Evolutionary conservation across 2,797 vertebrate species (phyloP), one percentile per base, ranked within the genome.

Genomic region (Hoplostethus atlanticus): DNA sequence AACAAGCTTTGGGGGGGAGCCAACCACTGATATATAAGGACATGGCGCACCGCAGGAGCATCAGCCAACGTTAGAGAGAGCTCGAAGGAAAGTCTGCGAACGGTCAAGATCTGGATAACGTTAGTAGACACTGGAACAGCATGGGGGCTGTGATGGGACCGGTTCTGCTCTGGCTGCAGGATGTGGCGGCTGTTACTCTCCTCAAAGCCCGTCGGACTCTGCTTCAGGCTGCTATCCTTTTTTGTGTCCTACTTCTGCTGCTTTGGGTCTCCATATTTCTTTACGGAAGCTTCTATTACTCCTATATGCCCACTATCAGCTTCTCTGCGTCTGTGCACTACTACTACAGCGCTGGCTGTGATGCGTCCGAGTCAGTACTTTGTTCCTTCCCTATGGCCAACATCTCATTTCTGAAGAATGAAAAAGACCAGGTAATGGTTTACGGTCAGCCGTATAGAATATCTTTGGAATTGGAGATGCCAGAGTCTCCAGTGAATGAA

Each of bases 241-340:
- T 95, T 5, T 96, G 96, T 30, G 94, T 91, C 31, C 61, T 97
- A 8, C 79, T 96, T 7, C 94, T 98, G 47, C 94, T 98, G 15
- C 95, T 98, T 0, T 98, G 97, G 97, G 94, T 97, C 64, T 95
- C 97, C 5, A 83, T 97, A 51, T 98, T 98, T 78, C 94, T 98
- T 5, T 98, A 98, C 2, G 97, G 96, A 34, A 97, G 96, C 87
- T 98, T 98, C 91, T 98, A 98, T 84, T 98, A 97, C 77, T 97
- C 97, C 60, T 97, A 97, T 88, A 97, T 98, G 96, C 97, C 97
- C 5, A 95, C 95, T 0, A 96, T 96, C 83, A 97, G 96, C 92
- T 97, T 96, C 81, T 93, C 95, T 75, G 96, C 96, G 40, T 96
- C 97, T 0, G 96, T 97, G 40, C 94, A 98, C 81, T 96, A 95